Evolutionary conservation across 2,113 vertebrate genomes (phyloP), one percentile per base, ranked within the genome.

Genomic region (Myotis davidii): DNA sequence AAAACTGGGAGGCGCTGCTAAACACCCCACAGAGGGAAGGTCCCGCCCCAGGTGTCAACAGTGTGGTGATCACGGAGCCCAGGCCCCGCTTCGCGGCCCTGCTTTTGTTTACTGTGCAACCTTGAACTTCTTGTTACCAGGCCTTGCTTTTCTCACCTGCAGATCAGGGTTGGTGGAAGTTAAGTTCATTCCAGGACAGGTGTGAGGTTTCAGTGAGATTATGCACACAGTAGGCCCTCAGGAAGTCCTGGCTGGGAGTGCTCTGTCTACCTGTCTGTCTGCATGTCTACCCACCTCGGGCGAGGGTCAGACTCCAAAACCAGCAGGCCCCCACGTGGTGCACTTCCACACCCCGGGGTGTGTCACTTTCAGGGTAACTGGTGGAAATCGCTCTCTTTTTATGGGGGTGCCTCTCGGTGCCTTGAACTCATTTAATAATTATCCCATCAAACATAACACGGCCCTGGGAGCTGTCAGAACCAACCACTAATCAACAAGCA

Each of bases 211-310:
- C 64, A 3, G 0, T 4, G 16, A 52, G 29, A 25, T 34, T 0
- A 0, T 3, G 42, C 0, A 0, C 23, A 20, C 9, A 8, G 20
- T 10, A 23, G 0, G 23, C 34, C 54, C 9, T n/a, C 12, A 0
- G 12, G 13, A 14, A 45, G 8, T 6, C 61, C 20, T 1, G n/a
- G 20, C 27, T 4, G n/a, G 1, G 2, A 3, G 6, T 11, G 1
- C 64, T 25, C 29, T 29, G n/a, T 32, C 76, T 16, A 2, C 54
- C 18, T 27, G 3, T 9, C 18, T 3, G 18, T 25, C 73, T 48
- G 39, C 18, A 3, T 10, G 37, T 29, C 50, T 59, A 39, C 39
- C 54, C 59, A 3, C 32, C 59, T n/a, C 54, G 42, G 42, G 42
- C 42, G 14, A 42, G 18, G 48, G 17, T 50, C 37, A 23, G 67